Percentiles rank a stretch among this genome's conserved stretches.
Conservation (phyloP, 2,797 vertebrate genomes). For the Tokudaia tokunoshimensis region DNA sequence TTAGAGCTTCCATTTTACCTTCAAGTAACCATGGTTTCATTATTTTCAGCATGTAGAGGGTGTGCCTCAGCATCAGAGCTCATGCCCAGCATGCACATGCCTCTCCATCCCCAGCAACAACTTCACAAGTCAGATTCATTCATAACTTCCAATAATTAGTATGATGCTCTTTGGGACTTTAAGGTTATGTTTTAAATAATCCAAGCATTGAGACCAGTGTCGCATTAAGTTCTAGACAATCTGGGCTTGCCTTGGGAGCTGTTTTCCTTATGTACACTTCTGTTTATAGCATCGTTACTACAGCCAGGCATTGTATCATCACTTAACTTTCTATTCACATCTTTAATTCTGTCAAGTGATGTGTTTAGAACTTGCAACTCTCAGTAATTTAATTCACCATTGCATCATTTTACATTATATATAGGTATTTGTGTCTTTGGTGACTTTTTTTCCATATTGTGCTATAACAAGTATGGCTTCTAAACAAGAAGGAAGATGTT, state of each 20-base stretch:
- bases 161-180: background rate
- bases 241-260: background rate
- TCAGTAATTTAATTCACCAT: background rate
- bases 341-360: background rate
- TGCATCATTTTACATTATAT: background rate
- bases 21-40: background rate
- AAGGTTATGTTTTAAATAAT: conserved; percentile 44
- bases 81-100: no score
- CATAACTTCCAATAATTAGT: background rate
- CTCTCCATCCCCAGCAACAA: background rate
- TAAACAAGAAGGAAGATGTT: background rate
- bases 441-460: background rate
- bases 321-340: background rate
- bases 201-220: background rate
- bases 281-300: background rate
- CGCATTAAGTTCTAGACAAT: conserved; percentile 32
- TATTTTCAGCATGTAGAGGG: background rate
- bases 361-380: background rate
- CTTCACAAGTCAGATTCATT: conserved; percentile 30
- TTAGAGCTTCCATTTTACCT: background rate
- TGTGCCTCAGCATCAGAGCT: background rate
- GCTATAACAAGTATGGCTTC: background rate
- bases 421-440: background rate
- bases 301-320: background rate
- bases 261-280: background rate